Conservation (phyloP, 2,888 invertebrate genomes). For the Piscicola geometra region DNA sequence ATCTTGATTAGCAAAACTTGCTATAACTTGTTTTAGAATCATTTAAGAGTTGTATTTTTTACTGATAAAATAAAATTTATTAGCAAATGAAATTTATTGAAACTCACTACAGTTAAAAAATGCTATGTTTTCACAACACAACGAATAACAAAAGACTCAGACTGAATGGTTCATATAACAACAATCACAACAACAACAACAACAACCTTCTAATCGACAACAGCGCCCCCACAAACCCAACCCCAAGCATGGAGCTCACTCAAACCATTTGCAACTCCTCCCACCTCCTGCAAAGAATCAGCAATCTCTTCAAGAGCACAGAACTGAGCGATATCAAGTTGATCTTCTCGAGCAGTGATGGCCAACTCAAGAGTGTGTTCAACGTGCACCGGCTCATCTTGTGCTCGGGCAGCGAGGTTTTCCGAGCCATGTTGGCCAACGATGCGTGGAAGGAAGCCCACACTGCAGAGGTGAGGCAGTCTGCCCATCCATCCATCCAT, state of each 20-base stretch:
- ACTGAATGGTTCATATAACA: background rate
- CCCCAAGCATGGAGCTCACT: conserved; percentile 35
- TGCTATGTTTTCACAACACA: background rate
- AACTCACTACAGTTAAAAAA: no score
- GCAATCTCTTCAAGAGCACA: conserved; percentile 75
- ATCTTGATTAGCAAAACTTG: no score
- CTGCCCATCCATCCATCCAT: no score
- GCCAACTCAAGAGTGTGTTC: conserved; percentile 68
- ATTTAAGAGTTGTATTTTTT: no score
- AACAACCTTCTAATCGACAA: background rate
- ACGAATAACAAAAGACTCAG: background rate
- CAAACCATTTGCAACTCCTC: conserved; percentile 41
- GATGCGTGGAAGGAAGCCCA: conserved; percentile 87
- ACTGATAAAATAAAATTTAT: no score
- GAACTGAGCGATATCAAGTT: conserved; percentile 83
- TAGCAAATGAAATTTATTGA: no score
- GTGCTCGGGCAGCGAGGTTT: conserved; percentile 89
- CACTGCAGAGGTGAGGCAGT: conserved; percentile 68
- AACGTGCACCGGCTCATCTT: conserved; percentile 84
- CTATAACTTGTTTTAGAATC: no score
- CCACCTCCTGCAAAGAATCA: conserved; percentile 65
- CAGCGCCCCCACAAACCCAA: background rate
- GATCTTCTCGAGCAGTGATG: conserved; percentile 61
- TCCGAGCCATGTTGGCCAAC: conserved; percentile 89
- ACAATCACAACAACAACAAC: background rate